phyloP scores from a whole-genome alignment of 2,888 invertebrate genomes.

The Thysanoteuthis rhombus region DNA sequence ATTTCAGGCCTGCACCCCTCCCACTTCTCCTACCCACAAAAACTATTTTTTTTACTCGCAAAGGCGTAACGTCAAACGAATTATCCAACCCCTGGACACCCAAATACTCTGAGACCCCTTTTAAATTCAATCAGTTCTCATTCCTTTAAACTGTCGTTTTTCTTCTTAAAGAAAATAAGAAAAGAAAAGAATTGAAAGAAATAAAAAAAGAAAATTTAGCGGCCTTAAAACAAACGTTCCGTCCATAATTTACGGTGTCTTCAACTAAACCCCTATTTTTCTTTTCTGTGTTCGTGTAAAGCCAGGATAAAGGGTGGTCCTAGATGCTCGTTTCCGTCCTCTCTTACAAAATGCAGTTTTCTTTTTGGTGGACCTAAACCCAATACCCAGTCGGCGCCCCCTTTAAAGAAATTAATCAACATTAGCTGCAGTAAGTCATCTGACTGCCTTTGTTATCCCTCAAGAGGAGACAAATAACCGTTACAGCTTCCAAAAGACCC shows the following conservation, averaged over 20 bases:
- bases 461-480: neutral
- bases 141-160: constrained; percentile 12
- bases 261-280: neutral
- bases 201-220: neutral
- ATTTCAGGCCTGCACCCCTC: neutral
- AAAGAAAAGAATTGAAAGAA: neutral
- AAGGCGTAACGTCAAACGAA: constrained; percentile 12
- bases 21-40: neutral
- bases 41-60: neutral
- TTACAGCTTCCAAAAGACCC: neutral
- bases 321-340: neutral
- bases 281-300: neutral
- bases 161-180: neutral
- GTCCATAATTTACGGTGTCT: neutral
- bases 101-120: neutral
- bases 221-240: neutral
- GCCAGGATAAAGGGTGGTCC: neutral
- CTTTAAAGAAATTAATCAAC: neutral
- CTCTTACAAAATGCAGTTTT: neutral
- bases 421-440: neutral
- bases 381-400: neutral
- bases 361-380: neutral
- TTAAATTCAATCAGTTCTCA: neutral
- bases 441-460: neutral
- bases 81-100: neutral